A percentile compares a stretch with the other conserved stretches of the same genome.
phyloP scores from a whole-genome alignment of 1,140 invertebrate species.

The Nasonia giraulti region DNA sequence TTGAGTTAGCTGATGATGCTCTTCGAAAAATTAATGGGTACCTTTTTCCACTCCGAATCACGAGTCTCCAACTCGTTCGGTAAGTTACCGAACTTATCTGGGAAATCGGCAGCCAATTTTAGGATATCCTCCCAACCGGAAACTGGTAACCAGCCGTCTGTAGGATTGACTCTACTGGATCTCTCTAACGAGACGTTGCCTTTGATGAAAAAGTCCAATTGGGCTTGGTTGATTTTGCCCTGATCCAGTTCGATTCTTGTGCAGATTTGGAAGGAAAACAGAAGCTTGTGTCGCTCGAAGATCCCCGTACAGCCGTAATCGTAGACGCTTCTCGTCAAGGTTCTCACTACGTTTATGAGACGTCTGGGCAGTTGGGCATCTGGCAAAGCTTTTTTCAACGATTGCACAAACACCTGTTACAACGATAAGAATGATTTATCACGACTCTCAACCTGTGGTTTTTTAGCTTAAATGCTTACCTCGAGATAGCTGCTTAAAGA shows the following conservation, averaged over 20 bases:
- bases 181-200: slow-evolving; percentile 86
- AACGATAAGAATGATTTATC: neutral
- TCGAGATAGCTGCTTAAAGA: slow-evolving; percentile 86
- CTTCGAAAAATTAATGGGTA: slow-evolving; percentile 60
- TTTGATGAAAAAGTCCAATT: slow-evolving; percentile 94
- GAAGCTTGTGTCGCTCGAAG: slow-evolving; percentile 91
- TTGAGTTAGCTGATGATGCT: neutral
- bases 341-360: slow-evolving; percentile 87
- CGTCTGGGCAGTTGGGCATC: slow-evolving; percentile 83
- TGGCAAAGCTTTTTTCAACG: slow-evolving; percentile 85
- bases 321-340: slow-evolving; percentile 89
- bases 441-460: neutral
- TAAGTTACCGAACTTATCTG: slow-evolving; percentile 79
- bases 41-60: slow-evolving; percentile 81
- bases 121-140: slow-evolving; percentile 87
- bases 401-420: slow-evolving; percentile 81
- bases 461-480: slow-evolving; percentile 1
- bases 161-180: slow-evolving; percentile 79
- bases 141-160: slow-evolving; percentile 80
- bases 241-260: slow-evolving; percentile 85
- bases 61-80: slow-evolving; percentile 79
- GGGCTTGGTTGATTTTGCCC: slow-evolving; percentile 77
- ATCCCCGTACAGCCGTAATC: slow-evolving; percentile 93
- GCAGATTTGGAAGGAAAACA: slow-evolving; percentile 93
- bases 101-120: slow-evolving; percentile 82